phyloP scores from a whole-genome alignment of 2,797 vertebrate genomes.

The Anas capensis region DNA sequence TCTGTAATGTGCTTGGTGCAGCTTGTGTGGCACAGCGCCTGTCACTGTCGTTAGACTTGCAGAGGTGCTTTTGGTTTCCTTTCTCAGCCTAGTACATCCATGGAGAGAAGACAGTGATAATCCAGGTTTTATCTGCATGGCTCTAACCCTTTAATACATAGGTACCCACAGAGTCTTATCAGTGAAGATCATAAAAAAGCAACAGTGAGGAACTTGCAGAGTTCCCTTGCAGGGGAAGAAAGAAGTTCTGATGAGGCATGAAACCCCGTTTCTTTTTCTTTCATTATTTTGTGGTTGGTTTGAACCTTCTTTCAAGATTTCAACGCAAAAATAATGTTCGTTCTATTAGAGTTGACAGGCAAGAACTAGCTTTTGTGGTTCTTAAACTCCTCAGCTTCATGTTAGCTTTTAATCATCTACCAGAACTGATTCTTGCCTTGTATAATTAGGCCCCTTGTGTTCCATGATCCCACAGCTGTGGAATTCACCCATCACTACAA shows the following conservation, averaged over 20 bases:
- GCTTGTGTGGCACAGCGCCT: neutral
- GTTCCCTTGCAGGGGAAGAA: slow-evolving; percentile 21
- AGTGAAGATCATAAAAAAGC: neutral
- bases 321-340: neutral
- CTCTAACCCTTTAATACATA: neutral
- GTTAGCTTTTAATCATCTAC: slow-evolving; percentile 50
- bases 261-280: neutral
- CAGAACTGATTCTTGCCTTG: slow-evolving; percentile 17
- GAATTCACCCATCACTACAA: neutral
- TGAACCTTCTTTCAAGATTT: slow-evolving; percentile 40
- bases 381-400: neutral
- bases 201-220: neutral
- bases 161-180: neutral
- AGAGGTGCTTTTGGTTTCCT: neutral
- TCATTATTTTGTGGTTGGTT: neutral
- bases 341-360: slow-evolving; percentile 36
- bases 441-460: slow-evolving; percentile 27
- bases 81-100: neutral
- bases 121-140: neutral
- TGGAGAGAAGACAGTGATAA: neutral
- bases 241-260: neutral
- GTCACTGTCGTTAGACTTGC: neutral
- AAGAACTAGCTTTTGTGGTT: slow-evolving; percentile 49
- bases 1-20: neutral
- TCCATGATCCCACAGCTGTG: slow-evolving; percentile 31